Percentiles rank a stretch among this genome's conserved stretches.
Conservation (phyloP, 1,140 invertebrate genomes). For the Drosophila grimshawi region DNA sequence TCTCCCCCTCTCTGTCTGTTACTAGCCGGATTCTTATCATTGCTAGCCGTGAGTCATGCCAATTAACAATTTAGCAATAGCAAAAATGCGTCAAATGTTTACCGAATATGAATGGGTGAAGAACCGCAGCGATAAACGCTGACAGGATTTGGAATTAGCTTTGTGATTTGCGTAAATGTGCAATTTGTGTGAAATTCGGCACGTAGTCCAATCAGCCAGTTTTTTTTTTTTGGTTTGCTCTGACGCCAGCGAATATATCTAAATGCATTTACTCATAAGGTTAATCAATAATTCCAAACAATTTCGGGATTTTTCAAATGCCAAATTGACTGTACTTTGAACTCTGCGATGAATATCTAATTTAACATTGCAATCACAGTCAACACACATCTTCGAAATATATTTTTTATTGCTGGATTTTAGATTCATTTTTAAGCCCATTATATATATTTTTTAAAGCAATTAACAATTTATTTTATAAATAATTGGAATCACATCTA, state of each 20-base stretch:
- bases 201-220: conserved; percentile 50
- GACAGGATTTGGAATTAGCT: conserved; percentile 53
- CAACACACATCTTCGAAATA: too few relatives aligned
- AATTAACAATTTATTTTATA: too few relatives aligned
- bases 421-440: too few relatives aligned
- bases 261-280: conserved; percentile 3
- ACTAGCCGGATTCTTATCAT: conserved; percentile 58
- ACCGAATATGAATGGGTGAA: conserved; percentile 27
- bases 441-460: too few relatives aligned
- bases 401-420: too few relatives aligned
- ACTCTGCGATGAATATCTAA: too few relatives aligned
- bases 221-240: not conserved
- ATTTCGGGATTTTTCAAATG: not conserved
- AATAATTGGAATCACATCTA: too few relatives aligned
- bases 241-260: not conserved
- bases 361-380: too few relatives aligned
- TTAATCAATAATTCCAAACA: not conserved
- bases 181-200: conserved; percentile 52
- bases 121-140: conserved; percentile 41
- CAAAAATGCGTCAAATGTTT: conserved; percentile 49
- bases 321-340: too few relatives aligned
- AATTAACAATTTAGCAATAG: conserved; percentile 52
- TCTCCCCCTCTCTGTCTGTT: conserved; percentile 1
- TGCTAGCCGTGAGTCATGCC: conserved; percentile 60
- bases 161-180: conserved; percentile 40